These are phyloP conservation scores for Resseliella maxima DNA, from an alignment of 2,888 invertebrate genomes.

Conservation along the genomic window DNA sequence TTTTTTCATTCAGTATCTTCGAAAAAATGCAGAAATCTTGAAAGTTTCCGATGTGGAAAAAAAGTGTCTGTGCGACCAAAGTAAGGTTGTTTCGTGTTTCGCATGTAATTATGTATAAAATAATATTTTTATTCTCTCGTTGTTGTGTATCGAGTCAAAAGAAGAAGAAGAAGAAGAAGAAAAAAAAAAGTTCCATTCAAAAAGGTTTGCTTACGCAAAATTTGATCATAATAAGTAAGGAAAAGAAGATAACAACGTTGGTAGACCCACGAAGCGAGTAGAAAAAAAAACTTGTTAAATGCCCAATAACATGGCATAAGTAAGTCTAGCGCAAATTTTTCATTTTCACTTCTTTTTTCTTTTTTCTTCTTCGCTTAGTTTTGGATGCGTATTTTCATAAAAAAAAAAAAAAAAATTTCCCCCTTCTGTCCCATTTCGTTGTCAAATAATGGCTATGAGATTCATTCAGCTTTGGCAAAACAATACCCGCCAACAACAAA, in stretches of 20 bases:
- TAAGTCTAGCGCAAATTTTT: constrained; percentile 44
- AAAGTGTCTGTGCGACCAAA: not conserved
- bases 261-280: not conserved
- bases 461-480: not conserved
- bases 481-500: constrained; percentile 43
- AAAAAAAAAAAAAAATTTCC: too few species aligned
- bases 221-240: constrained; percentile 24
- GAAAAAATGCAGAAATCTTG: not conserved
- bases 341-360: not conserved
- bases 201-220: constrained; percentile 40
- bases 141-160: not conserved
- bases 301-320: constrained; percentile 48
- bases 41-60: not conserved
- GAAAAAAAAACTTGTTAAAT: constrained; percentile 21
- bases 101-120: not conserved
- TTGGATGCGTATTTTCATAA: not conserved
- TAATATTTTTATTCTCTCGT: not conserved
- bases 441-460: not conserved
- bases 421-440: not conserved
- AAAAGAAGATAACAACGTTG: constrained; percentile 41
- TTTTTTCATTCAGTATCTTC: not conserved
- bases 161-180: too few species aligned
- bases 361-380: not conserved
- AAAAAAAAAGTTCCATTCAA: not conserved
- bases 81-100: not conserved